These are phyloP conservation scores for Drosophila sturtevanti DNA, from an alignment of 1,140 invertebrate genomes.

Conservation along the genomic window DNA sequence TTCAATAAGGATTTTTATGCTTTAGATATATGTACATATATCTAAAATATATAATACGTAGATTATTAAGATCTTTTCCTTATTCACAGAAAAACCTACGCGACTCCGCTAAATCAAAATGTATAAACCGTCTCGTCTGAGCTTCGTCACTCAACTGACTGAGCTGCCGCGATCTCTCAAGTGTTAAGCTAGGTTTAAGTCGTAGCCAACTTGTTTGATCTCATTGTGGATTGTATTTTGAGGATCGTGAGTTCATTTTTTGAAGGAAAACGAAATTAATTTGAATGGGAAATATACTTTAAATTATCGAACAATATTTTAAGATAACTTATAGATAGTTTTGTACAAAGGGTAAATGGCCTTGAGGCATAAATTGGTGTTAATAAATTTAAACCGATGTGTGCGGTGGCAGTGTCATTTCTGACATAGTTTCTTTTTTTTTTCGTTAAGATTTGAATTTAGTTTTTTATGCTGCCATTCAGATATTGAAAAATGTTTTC, in stretches of 20 bases:
- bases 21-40: not conserved
- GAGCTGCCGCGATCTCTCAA: conserved; percentile 25
- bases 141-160: conserved; percentile 60
- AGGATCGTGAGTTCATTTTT: not conserved
- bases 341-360: not conserved
- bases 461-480: not conserved
- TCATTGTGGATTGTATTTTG: conserved; percentile 19
- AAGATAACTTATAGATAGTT: not conserved
- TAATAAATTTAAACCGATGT: not conserved
- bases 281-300: not conserved
- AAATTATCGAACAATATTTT: not conserved
- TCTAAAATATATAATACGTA: no score
- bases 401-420: not conserved
- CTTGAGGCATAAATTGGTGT: not conserved
- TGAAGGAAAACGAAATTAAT: not conserved
- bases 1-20: not conserved
- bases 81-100: not conserved
- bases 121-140: conserved; percentile 56
- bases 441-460: not conserved
- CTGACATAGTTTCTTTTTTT: not conserved
- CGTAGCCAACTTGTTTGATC: conserved; percentile 54
- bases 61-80: conserved; percentile 5
- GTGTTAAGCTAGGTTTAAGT: conserved; percentile 40
- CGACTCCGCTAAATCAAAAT: not conserved
- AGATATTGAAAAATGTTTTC: no score